Conservation (phyloP, 2,888 invertebrate species). For the Eledona agricola region DNA sequence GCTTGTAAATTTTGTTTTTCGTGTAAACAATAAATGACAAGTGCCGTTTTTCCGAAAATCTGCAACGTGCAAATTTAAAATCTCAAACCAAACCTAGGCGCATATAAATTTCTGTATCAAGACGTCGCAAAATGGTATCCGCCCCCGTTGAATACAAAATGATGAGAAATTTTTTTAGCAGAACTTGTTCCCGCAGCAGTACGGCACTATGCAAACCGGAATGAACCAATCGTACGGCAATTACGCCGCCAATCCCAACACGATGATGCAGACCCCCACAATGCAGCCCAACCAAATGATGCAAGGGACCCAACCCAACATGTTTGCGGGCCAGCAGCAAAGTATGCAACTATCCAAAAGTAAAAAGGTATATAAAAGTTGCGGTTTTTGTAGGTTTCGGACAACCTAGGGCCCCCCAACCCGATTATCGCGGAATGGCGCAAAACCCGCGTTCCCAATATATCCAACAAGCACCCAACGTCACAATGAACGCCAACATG, state of each 20-base stretch:
- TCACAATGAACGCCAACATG: conserved; percentile 87
- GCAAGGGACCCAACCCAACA: conserved; percentile 53
- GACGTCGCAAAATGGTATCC: too few relatives aligned
- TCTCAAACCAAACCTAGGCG: too few relatives aligned
- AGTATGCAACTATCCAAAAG: too few relatives aligned
- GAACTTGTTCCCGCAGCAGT: conserved; percentile 70
- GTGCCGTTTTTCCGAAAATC: background rate
- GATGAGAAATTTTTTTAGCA: conserved; percentile 31
- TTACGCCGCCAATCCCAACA: conserved; percentile 62
- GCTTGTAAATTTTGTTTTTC: conserved; percentile 11
- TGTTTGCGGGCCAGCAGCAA: conserved; percentile 63
- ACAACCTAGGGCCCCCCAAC: conserved; percentile 64
- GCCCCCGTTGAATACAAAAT: too few relatives aligned
- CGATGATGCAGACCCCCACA: conserved; percentile 54
- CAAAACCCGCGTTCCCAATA: conserved; percentile 68
- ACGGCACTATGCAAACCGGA: conserved; percentile 70
- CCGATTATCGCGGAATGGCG: conserved; percentile 60
- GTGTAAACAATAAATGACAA: conserved; percentile 9
- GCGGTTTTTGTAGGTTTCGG: conserved; percentile 58
- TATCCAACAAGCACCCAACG: conserved; percentile 81
- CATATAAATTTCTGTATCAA: conserved; percentile 9
- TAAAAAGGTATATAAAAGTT: too few relatives aligned
- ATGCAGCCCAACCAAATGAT: conserved; percentile 57
- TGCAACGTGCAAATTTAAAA: too few relatives aligned
- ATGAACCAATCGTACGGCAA: conserved; percentile 73